Evolutionary conservation across 2,888 invertebrate genomes (phyloP).

Genomic region (Eristalis intricaria): DNA sequence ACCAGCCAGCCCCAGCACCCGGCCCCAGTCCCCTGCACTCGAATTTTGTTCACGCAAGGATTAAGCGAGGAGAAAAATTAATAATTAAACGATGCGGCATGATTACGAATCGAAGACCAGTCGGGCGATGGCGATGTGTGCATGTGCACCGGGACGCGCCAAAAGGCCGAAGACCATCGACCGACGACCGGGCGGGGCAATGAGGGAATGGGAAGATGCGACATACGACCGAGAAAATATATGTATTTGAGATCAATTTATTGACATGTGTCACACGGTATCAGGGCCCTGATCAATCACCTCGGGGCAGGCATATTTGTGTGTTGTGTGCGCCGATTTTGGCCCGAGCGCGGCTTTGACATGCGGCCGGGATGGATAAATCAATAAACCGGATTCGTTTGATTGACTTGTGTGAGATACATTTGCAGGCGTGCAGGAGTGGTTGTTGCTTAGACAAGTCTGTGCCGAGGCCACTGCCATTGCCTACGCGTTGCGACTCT

Average conservation of each 20-base stretch:
- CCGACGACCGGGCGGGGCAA: not conserved
- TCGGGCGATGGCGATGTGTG: not conserved
- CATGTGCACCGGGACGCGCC: not conserved
- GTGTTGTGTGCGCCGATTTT: conserved; percentile 52
- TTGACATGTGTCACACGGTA: conserved; percentile 72
- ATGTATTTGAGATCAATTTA: conserved; percentile 69
- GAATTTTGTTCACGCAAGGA: conserved; percentile 58
- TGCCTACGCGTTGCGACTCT: not conserved
- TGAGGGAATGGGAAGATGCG: not conserved
- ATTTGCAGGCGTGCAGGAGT: conserved; percentile 38
- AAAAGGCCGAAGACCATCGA: not conserved
- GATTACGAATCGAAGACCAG: conserved; percentile 44
- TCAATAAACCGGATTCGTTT: conserved; percentile 68
- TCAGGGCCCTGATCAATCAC: conserved; percentile 69
- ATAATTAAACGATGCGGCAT: conserved; percentile 62
- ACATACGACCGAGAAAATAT: conserved; percentile 62
- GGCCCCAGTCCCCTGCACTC: not conserved
- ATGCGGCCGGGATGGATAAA: conserved; percentile 53
- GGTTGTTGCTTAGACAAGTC: conserved; percentile 6
- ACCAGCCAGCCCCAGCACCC: not conserved
- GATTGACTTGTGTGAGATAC: conserved; percentile 65
- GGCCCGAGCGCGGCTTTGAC: conserved; percentile 23
- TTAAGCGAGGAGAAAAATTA: conserved; percentile 55
- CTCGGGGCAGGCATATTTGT: conserved; percentile 41
- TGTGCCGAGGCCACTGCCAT: not conserved